These are phyloP conservation scores for Chaetophractus vellerosus DNA, from an alignment of 2,797 vertebrate species.

Conservation along the genomic window DNA sequence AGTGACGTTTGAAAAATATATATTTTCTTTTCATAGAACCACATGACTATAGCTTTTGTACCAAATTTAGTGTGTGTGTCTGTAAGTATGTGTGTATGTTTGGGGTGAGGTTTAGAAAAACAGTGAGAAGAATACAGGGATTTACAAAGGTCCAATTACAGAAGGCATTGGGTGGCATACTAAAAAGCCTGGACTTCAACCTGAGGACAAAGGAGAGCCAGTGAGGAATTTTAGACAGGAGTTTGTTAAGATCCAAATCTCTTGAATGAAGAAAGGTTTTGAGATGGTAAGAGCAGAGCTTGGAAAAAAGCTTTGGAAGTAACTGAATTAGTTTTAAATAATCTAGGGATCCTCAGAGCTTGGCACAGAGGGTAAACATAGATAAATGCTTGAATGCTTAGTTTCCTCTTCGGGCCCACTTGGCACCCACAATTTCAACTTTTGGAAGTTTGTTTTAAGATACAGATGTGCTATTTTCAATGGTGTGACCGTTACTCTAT, in stretches of 20 bases:
- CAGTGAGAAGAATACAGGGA: neutral
- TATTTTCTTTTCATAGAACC: neutral
- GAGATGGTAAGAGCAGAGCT: neutral
- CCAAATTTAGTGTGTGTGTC: neutral
- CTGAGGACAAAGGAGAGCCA: neutral
- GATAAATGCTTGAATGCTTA: neutral
- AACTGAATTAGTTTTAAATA: neutral
- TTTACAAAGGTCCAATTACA: neutral
- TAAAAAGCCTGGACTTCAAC: too few relatives aligned
- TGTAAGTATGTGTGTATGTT: neutral
- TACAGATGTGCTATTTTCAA: neutral
- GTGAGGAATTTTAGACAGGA: neutral
- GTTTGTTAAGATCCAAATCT: neutral
- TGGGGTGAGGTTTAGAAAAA: neutral
- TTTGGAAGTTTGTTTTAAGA: neutral
- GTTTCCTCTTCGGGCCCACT: neutral
- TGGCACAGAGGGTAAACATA: neutral
- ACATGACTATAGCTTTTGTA: neutral
- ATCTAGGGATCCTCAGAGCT: neutral
- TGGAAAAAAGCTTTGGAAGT: neutral
- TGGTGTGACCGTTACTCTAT: neutral
- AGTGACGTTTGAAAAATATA: neutral
- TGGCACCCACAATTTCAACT: neutral
- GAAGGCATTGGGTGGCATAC: neutral
- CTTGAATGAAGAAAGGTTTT: neutral